Base-by-base conservation (phyloP, 2,113 vertebrate species). In the Steatornis caripensis region DNA sequence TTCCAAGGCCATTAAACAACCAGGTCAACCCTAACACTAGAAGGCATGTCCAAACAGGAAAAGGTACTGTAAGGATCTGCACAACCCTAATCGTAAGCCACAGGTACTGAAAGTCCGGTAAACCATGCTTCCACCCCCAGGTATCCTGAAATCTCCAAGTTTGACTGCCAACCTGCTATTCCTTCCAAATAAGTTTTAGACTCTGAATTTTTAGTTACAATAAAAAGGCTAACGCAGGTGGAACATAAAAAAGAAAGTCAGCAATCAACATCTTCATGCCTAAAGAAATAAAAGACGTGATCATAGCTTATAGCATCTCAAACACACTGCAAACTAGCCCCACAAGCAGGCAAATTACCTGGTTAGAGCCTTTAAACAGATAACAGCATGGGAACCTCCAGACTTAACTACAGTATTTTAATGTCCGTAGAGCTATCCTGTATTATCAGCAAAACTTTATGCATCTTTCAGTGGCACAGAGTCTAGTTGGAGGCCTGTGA, bases 31-130 rank as follows among this genome's bases (percentile, higher is more conserved):
- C 26, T 14, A 84, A 75, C 27, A 64, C 5, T 29, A 62, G 55
- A 74, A 82, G 76, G 69, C 76, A 95, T 43, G 64, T 92, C 79
- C 51, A 66, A 93, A 76, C 75, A 87, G 36, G 62, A 92, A 83
- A 72, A 90, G 14, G 10, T 53, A 48, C 32, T 20, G 3, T 32
- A 78, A 82, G 29, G 53, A 87, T 45, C 43, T 79, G 36, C 65
- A 89, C 22, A 76, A 57, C 8, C 34, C 27, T 87, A 75, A 55
- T 54, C 37, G 49, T 57, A 77, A 87, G 11, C 53, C 26, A 70
- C 8, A 45, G 24, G 36, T 87, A 71, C 10, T 64, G 30, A 58
- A 37, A 81, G 55, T 11, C 43, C 11, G 11, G 20, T 21, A 82
- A 92, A 88, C 45, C 23, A 36, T 37, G 36, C 43, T 90, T 90